Evolutionary conservation across 2,797 vertebrate genomes (phyloP).

Genomic region (Xenentodon cancila): DNA sequence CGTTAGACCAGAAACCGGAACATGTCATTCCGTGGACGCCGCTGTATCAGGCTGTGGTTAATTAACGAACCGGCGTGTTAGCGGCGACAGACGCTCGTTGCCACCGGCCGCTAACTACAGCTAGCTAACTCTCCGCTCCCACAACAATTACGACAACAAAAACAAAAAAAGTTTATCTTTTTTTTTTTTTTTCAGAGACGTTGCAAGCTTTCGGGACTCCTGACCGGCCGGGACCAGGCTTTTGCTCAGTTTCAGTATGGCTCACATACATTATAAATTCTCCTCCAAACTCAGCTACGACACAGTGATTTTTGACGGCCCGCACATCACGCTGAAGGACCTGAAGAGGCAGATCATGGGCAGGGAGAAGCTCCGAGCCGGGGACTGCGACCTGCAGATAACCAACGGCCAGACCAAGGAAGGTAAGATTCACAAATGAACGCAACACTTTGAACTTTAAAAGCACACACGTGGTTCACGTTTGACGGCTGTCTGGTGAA

Average conservation of each 20-base stretch:
- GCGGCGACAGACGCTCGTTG: conserved; percentile 29
- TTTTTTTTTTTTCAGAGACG: background rate
- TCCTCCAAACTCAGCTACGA: conserved; percentile 97
- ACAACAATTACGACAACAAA: conserved; percentile 11
- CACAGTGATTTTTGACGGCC: conserved; percentile 94
- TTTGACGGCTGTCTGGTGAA: conserved; percentile 54
- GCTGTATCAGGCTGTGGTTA: conserved; percentile 45
- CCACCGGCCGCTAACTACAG: conserved; percentile 56
- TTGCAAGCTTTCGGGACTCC: background rate
- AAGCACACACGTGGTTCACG: conserved; percentile 59
- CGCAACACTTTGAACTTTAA: conserved; percentile 29
- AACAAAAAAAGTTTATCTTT: background rate
- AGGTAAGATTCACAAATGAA: conserved; percentile 82
- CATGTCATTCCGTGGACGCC: conserved; percentile 44
- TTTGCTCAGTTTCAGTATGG: conserved; percentile 77
- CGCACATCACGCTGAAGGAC: conserved; percentile 92
- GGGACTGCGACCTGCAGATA: conserved; percentile 95
- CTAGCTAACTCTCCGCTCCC: conserved; percentile 45
- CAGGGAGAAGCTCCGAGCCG: conserved; percentile 92
- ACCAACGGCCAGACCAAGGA: conserved; percentile 96
- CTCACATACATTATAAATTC: conserved; percentile 98
- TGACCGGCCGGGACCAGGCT: background rate
- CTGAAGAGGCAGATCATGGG: conserved; percentile 97
- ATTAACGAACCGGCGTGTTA: conserved; percentile 48
- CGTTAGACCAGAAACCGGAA: conserved; percentile 6